Evolutionary conservation across 2,888 invertebrate genomes (phyloP), one percentile per base, ranked within the genome.

Genomic region (Ophion slaviceki): DNA sequence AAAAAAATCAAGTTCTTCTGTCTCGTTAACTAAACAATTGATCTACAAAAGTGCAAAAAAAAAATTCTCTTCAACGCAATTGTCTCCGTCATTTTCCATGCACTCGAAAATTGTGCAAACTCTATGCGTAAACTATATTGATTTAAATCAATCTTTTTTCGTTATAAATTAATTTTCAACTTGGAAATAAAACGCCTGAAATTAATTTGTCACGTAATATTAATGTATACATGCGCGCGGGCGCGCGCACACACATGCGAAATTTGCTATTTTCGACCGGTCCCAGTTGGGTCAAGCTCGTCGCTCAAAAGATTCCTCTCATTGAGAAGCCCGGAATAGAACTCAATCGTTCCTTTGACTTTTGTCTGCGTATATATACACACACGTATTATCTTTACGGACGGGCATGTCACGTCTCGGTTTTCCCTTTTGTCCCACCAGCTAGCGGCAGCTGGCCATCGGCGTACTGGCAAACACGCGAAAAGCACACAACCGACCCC

Each of bases 271-370:
- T 91, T 92, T 91, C 89, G 90, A 89, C 87, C 87, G 84, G 59
- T 85, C 47, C 20, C 67, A 76, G 85, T 89, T 89, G 89, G 88
- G 89, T 89, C 90, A 89, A 89, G 87, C 88, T 83, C 86, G 85
- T 85, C 71, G 83, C 82, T 88, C 80, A 32, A 79, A 81, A 85
- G 79, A 85, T 85, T 82, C 74, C 61, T 85, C 89, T 90, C 90
- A 90, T 91, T 91, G 88, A 90, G 88, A 87, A 66, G 89, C 86
- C 89, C 86, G 85, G 90, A 92, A 91, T 92, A 92, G 91, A 91
- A 88, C 85, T 76, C 80, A 82, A 85, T 82, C 79, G 80, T 53
- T 85, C 75, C 78, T 84, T 85, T 85, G 75, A 85, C 78, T 85
- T 40, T 8, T 36, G 85, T 17, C 20, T 40, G 28, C 68, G 45